Evolutionary conservation across 2,888 invertebrate genomes (phyloP), one percentile per base, ranked within the genome.

Genomic region (Orchesella flavescens): DNA sequence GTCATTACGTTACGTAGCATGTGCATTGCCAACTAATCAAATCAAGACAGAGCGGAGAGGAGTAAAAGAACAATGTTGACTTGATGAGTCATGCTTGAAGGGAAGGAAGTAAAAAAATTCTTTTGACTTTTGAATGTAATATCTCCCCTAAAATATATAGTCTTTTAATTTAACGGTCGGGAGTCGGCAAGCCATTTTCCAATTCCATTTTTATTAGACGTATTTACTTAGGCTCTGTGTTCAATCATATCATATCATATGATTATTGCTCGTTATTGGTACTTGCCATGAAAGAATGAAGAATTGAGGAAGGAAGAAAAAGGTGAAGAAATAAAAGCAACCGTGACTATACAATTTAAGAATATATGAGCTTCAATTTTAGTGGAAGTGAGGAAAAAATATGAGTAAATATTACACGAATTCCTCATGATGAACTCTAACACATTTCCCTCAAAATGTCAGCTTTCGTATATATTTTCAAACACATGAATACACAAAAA

Each of bases 271-370:
- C 49, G n/a, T n/a, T 15, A 49, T 44, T 44, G 44, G 44, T 12
- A 44, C 7, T 44, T 44, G 12, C 5, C 34, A 4, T 34, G 49
- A n/a, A 49, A 49, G 49, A 49, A 15, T 59, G 59, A 59, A 17
- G 23, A 63, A 78, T 78, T 78, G 78, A 78, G 78, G 78, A 78
- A 78, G 78, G 78, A 78, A 78, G 69, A 53, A 63, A 5, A 7
- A 23, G 9, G 49, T 43, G 19, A 68, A 17, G 55, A 15, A 68
- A 57, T 46, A 44, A 23, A 61, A 21, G 57, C 57, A 57, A 17
- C n/a, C 12, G 59, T 17, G 19, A 59, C n/a, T 21, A 12, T 59
- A 59, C 19, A 59, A 59, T 21, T 53, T 53, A 53, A 17, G 53
- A 53, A 53, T 53, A 53, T 17, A 53, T 10, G 46, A 46, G 9